These are phyloP conservation scores for Drepana arcuata DNA, from an alignment of 1,140 invertebrate genomes.

Conservation along the genomic window DNA sequence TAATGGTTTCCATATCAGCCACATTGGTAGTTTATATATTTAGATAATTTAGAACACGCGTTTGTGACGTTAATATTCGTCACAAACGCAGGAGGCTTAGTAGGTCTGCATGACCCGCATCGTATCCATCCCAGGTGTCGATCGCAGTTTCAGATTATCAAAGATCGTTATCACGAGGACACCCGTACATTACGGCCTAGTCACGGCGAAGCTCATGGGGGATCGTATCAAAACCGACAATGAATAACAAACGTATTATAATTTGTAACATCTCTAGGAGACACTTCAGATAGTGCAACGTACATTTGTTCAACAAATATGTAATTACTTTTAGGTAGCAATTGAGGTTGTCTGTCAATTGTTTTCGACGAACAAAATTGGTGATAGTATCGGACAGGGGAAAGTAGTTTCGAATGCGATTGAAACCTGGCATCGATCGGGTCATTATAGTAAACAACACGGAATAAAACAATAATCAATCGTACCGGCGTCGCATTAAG, in stretches of 20 bases:
- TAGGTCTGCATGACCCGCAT: conserved; percentile 38
- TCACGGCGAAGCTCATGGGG: conserved; percentile 15
- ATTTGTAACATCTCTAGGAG: too few relatives aligned
- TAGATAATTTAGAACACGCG: too few relatives aligned
- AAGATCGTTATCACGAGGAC: conserved; percentile 41
- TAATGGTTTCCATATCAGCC: too few relatives aligned
- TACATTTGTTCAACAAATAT: too few relatives aligned
- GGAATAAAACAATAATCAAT: conserved; percentile 55
- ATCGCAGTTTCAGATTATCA: conserved; percentile 43
- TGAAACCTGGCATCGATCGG: conserved; percentile 8
- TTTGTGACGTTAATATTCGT: conserved; percentile 17
- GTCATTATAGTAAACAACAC: conserved; percentile 22
- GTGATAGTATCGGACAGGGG: conserved; percentile 1
- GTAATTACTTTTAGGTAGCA: too few relatives aligned
- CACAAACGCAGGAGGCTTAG: conserved; percentile 5
- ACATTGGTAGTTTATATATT: too few relatives aligned
- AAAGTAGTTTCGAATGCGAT: conserved; percentile 2
- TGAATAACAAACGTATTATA: conserved; percentile 19
- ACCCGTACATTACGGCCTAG: conserved; percentile 30
- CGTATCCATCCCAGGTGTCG: conserved; percentile 42
- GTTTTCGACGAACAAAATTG: conserved; percentile 2
- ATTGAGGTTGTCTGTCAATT: too few relatives aligned
- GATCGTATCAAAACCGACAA: conserved; percentile 13
- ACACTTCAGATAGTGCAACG: too few relatives aligned
- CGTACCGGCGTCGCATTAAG: conserved; percentile 40